Conservation (phyloP, 2,888 invertebrate genomes). For the Syrista parreyssii region DNA sequence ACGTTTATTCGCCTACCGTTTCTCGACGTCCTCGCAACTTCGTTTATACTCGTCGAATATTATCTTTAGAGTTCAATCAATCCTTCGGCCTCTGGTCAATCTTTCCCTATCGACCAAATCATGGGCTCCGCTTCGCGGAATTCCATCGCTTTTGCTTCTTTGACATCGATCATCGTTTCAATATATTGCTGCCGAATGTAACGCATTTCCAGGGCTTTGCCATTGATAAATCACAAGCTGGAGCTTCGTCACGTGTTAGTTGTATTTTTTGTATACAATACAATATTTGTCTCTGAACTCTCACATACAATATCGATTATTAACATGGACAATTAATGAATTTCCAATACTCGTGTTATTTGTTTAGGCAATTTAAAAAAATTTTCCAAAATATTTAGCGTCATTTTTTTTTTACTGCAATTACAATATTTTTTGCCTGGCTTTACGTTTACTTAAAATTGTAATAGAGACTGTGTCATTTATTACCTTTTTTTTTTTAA, state of each 20-base stretch:
- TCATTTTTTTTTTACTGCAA: too few species aligned
- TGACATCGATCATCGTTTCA: neutral
- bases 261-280: neutral
- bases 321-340: neutral
- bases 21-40: constrained; percentile 1
- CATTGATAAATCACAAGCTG: neutral
- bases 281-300: neutral
- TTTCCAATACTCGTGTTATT: neutral
- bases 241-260: neutral
- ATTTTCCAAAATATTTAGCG: too few species aligned
- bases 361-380: too few species aligned
- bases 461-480: too few species aligned
- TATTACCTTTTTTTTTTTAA: too few species aligned
- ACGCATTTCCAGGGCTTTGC: neutral
- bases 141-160: neutral
- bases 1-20: neutral
- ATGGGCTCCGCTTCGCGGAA: neutral
- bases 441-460: too few species aligned
- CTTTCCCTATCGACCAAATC: neutral
- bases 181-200: neutral
- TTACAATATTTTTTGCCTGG: too few species aligned
- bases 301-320: neutral
- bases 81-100: neutral
- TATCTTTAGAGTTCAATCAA: neutral
- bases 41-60: neutral